Evolutionary conservation across 2,113 vertebrate species (phyloP).

Genomic region (Cariama cristata): DNA sequence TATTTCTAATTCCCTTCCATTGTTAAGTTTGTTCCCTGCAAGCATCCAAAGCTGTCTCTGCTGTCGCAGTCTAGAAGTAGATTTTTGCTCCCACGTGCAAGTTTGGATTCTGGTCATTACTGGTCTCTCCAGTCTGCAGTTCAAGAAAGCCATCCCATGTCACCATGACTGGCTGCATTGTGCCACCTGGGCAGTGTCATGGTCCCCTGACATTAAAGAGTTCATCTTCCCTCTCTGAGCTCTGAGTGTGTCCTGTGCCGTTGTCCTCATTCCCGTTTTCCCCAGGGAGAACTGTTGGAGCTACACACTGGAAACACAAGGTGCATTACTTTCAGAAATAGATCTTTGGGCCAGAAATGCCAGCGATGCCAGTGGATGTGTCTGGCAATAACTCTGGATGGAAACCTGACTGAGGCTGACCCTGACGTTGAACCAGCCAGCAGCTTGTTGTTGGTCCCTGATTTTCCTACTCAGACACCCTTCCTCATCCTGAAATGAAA

Average conservation of each 20-base stretch:
- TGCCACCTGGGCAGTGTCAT: rapidly evolving
- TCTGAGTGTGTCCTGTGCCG: not conserved
- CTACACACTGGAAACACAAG: not conserved
- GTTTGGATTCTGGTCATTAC: not conserved
- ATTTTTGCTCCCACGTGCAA: not conserved
- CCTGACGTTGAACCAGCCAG: not conserved
- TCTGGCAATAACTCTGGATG: not conserved
- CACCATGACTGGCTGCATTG: not conserved
- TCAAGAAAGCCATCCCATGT: not conserved
- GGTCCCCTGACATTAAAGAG: not conserved
- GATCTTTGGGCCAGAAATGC: not conserved
- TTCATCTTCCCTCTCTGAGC: not conserved
- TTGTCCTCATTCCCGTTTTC: not conserved
- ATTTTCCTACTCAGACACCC: not conserved
- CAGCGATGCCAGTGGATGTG: not conserved
- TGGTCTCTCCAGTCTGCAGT: not conserved
- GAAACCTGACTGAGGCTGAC: not conserved
- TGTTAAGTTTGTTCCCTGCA: not conserved
- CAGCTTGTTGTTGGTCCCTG: not conserved
- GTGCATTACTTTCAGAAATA: not conserved
- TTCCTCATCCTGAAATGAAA: not conserved
- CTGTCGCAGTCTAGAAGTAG: not conserved
- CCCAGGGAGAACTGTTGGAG: not conserved
- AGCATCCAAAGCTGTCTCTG: not conserved
- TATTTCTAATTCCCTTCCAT: not conserved